Evolutionary conservation across 2,888 invertebrate species (phyloP).

Genomic region (Calliscelio sp.): DNA sequence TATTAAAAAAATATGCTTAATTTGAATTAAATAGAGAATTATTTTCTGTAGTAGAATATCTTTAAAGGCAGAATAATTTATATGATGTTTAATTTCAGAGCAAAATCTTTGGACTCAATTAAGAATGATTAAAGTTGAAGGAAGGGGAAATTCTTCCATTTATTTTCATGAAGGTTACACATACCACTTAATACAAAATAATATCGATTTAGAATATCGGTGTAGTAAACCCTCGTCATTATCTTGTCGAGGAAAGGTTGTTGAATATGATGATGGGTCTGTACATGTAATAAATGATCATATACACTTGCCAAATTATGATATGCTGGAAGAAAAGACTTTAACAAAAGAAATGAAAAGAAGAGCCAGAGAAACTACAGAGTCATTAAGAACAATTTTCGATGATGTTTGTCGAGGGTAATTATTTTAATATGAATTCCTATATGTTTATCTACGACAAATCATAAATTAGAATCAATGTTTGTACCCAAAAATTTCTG

Average conservation of each 20-base stretch:
- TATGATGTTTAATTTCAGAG: too few species aligned
- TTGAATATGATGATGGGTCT: not conserved
- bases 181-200: not conserved
- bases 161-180: not conserved
- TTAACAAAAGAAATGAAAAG: not conserved
- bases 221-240: not conserved
- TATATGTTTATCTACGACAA: too few species aligned
- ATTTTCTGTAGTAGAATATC: too few species aligned
- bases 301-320: not conserved
- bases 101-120: not conserved
- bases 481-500: too few species aligned
- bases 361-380: not conserved
- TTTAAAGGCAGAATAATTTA: too few species aligned
- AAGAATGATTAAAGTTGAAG: not conserved
- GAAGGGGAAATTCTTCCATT: not conserved
- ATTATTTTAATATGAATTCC: not conserved
- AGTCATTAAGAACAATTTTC: not conserved
- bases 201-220: not conserved
- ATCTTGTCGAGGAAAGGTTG: not conserved
- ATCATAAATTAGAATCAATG: too few species aligned
- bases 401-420: conserved; percentile 10
- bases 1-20: too few species aligned
- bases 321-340: not conserved
- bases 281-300: not conserved
- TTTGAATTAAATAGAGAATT: too few species aligned